phyloP scores from a whole-genome alignment of 2,113 vertebrate genomes.

The Silurus meridionalis region DNA sequence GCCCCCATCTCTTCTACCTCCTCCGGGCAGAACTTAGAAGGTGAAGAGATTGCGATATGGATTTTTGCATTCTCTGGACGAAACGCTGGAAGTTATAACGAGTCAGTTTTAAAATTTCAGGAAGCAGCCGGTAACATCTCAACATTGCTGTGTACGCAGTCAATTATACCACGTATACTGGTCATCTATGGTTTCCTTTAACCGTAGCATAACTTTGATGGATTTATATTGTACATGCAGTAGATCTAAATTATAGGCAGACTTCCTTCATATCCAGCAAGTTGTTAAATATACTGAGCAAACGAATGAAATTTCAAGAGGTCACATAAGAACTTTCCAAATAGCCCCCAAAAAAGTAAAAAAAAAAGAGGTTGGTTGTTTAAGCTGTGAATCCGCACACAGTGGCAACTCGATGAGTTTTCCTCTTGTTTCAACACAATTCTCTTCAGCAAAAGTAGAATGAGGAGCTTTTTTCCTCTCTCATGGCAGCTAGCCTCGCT shows the following conservation, averaged over 20 bases:
- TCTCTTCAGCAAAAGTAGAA: slow-evolving; percentile 60
- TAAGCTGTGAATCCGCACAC: slow-evolving; percentile 46
- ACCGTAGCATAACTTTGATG: slow-evolving; percentile 38
- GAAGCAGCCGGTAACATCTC: slow-evolving; percentile 32
- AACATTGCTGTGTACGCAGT: slow-evolving; percentile 38
- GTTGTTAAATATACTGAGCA: slow-evolving; percentile 46
- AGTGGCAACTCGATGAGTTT: slow-evolving; percentile 27
- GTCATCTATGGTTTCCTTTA: slow-evolving; percentile 36
- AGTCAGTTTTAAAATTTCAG: slow-evolving; percentile 55
- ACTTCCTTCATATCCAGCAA: slow-evolving; percentile 26
- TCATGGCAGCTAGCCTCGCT: slow-evolving; percentile 89
- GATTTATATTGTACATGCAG: slow-evolving; percentile 38
- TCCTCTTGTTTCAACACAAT: slow-evolving; percentile 4
- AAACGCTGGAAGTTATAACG: slow-evolving; percentile 60
- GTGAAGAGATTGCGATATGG: slow-evolving; percentile 39
- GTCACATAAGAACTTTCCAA: slow-evolving; percentile 43
- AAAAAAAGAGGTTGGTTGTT: slow-evolving; percentile 7
- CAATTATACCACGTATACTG: slow-evolving; percentile 19
- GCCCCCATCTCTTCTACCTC: slow-evolving; percentile 67
- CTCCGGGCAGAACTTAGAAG: slow-evolving; percentile 60
- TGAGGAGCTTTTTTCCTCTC: slow-evolving; percentile 77
- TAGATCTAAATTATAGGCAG: slow-evolving; percentile 43
- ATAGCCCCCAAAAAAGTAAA: background rate
- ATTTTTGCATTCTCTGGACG: slow-evolving; percentile 51
- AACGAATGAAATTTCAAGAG: slow-evolving; percentile 32